phyloP scores from a whole-genome alignment of 1,140 invertebrate genomes.

The Anastatus disparis region DNA sequence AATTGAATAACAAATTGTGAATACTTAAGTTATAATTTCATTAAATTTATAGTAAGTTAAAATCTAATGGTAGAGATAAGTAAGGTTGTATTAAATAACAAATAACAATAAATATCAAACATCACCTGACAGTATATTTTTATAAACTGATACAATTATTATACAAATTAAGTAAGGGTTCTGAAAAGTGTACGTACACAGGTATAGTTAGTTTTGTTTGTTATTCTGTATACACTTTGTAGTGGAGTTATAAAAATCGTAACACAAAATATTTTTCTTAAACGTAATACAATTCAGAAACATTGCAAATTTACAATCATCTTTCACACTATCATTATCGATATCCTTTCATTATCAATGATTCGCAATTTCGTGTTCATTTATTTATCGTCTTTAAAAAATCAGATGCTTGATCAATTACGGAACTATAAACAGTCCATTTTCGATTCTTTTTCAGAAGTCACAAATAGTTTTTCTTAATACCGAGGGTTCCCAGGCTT shows the following conservation, averaged over 20 bases:
- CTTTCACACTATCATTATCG: slow-evolving; percentile 52
- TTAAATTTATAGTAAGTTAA: neutral
- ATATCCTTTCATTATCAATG: slow-evolving; percentile 48
- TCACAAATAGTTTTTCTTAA: slow-evolving; percentile 30
- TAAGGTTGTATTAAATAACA: slow-evolving; percentile 11
- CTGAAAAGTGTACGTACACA: slow-evolving; percentile 63
- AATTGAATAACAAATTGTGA: neutral
- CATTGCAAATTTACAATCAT: slow-evolving; percentile 64
- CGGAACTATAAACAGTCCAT: slow-evolving; percentile 20
- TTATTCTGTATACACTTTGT: slow-evolving; percentile 62
- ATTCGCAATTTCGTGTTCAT: slow-evolving; percentile 40
- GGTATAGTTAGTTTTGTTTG: slow-evolving; percentile 55
- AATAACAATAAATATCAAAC: slow-evolving; percentile 58
- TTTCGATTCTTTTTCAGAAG: slow-evolving; percentile 22
- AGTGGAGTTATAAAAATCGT: slow-evolving; percentile 65
- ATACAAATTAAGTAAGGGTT: slow-evolving; percentile 64
- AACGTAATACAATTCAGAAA: slow-evolving; percentile 65
- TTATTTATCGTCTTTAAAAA: slow-evolving; percentile 27
- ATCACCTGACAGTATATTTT: slow-evolving; percentile 65
- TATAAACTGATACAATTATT: slow-evolving; percentile 64
- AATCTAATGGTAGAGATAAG: neutral
- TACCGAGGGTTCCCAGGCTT: slow-evolving; percentile 11
- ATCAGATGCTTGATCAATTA: slow-evolving; percentile 33
- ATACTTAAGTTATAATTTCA: too few species aligned
- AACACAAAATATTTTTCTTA: slow-evolving; percentile 65